phyloP scores from a whole-genome alignment of 2,113 vertebrate species.

The Camelus bactrianus region DNA sequence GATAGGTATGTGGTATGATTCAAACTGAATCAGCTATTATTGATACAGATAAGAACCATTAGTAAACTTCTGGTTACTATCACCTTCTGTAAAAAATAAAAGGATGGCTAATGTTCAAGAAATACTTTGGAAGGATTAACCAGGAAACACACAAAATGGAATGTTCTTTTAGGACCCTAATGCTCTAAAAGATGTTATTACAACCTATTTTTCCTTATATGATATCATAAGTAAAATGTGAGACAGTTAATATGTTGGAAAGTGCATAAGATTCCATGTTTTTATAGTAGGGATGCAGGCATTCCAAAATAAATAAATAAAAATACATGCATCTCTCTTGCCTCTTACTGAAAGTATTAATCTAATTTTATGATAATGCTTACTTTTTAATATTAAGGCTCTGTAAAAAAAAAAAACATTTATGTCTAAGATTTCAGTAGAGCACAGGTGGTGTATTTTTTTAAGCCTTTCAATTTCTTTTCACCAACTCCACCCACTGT shows the following conservation, averaged over 20 bases:
- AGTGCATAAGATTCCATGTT: conserved; percentile 77
- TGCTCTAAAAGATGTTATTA: conserved; percentile 54
- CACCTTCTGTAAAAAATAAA: conserved; percentile 64
- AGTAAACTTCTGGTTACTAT: conserved; percentile 66
- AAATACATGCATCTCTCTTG: conserved; percentile 83
- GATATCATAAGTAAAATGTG: conserved; percentile 48
- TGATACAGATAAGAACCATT: conserved; percentile 60
- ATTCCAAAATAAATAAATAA: conserved; percentile 84
- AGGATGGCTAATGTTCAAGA: conserved; percentile 43
- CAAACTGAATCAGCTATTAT: conserved; percentile 71
- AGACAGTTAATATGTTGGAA: conserved; percentile 76
- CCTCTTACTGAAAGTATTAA: conserved; percentile 85
- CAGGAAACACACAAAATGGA: conserved; percentile 20
- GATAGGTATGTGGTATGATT: conserved; percentile 27
- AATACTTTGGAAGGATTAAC: conserved; percentile 27
- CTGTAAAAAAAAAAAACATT: conserved; percentile 77
- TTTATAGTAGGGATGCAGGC: conserved; percentile 88
- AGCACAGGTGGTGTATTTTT: conserved; percentile 82
- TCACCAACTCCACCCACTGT: conserved; percentile 63
- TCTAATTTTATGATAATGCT: conserved; percentile 87
- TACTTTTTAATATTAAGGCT: conserved; percentile 88
- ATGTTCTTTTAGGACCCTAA: conserved; percentile 68
- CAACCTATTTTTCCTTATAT: conserved; percentile 73
- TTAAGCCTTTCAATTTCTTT: conserved; percentile 83
- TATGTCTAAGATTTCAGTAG: conserved; percentile 86